Conservation (phyloP, 2,797 vertebrate genomes). For the Anisognathus igniventris region DNA sequence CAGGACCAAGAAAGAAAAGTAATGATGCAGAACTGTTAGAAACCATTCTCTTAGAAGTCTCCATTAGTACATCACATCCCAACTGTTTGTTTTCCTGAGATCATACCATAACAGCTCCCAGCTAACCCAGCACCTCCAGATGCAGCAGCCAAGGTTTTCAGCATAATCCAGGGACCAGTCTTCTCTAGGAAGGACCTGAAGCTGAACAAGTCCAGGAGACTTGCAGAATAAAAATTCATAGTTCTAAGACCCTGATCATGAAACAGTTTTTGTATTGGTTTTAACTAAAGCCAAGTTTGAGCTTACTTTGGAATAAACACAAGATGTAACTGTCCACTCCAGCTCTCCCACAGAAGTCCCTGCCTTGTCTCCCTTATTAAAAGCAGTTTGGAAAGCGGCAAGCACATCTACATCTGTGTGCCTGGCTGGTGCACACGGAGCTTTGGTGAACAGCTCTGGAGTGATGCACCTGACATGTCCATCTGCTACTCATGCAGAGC, state of each 20-base stretch:
- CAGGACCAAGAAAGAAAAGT: fast-evolving
- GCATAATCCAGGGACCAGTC: not conserved
- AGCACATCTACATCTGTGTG: not conserved
- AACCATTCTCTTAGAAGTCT: not conserved
- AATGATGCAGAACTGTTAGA: not conserved
- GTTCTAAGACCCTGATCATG: not conserved
- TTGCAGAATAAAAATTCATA: not conserved
- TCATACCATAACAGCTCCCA: fast-evolving
- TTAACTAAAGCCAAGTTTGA: not conserved
- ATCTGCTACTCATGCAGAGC: not conserved
- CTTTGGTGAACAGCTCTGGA: not conserved
- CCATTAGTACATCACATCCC: not conserved
- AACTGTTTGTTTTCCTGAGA: not conserved
- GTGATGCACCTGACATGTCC: not conserved
- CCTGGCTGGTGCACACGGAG: fast-evolving
- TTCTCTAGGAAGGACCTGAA: not conserved
- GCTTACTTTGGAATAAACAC: not conserved
- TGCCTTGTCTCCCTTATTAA: not conserved
- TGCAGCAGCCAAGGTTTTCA: not conserved
- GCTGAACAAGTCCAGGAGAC: not conserved
- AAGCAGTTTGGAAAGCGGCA: not conserved
- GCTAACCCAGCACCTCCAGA: not conserved
- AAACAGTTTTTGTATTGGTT: not conserved
- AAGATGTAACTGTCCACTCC: not conserved
- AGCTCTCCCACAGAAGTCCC: not conserved